Evolutionary conservation across 1,140 invertebrate species (phyloP).

Genomic region (Macrobrachium rosenbergii): DNA sequence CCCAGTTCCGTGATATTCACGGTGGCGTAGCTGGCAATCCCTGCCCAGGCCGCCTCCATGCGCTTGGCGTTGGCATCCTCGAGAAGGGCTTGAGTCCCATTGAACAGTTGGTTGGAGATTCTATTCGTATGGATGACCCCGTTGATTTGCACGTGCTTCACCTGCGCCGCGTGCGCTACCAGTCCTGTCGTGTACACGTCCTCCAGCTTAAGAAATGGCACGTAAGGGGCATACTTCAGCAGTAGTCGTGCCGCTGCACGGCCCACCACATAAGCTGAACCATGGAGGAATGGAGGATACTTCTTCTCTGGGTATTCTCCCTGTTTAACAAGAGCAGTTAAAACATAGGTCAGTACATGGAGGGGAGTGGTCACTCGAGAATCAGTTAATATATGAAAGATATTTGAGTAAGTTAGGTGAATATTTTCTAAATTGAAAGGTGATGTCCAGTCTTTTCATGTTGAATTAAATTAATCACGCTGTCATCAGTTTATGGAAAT

Average conservation of each 20-base stretch:
- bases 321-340: neutral
- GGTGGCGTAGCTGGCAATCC: constrained; percentile 5
- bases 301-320: constrained; percentile 34
- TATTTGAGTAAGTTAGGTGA: too few relatives aligned
- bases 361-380: neutral
- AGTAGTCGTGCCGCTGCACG: neutral
- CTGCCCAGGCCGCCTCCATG: constrained; percentile 22
- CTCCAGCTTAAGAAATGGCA: constrained; percentile 29
- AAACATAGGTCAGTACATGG: neutral
- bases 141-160: constrained; percentile 33
- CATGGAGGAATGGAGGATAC: constrained; percentile 37
- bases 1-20: too few relatives aligned
- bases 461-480: too few relatives aligned
- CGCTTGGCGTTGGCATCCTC: neutral
- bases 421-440: too few relatives aligned
- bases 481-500: too few relatives aligned
- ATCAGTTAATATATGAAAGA: neutral
- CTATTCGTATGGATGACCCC: constrained; percentile 9
- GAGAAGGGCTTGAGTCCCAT: constrained; percentile 29
- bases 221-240: constrained; percentile 30
- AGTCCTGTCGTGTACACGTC: constrained; percentile 50
- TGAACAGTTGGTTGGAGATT: neutral
- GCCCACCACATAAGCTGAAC: constrained; percentile 34
- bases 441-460: too few relatives aligned
- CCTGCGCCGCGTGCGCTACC: constrained; percentile 28